A percentile compares a stretch with the other conserved stretches of the same genome.
Evolutionary conservation across 35 echinoderm and acorn worm species (phyloP).

Genomic region (Apostichopus japonicus): DNA sequence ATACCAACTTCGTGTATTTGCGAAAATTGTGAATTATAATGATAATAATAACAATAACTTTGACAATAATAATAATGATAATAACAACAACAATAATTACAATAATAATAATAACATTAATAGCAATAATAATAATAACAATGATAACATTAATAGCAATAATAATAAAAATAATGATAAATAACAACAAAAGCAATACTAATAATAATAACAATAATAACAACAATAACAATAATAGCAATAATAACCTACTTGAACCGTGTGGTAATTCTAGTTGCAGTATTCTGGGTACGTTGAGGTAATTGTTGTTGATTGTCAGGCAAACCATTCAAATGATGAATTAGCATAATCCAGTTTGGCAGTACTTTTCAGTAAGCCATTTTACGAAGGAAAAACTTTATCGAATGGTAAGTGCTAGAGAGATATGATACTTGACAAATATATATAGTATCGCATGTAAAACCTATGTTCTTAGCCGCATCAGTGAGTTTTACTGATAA

Average conservation of each 20-base stretch:
- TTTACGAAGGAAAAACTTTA: conserved; percentile 4
- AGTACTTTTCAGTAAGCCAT: not conserved
- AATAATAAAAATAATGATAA: too few relatives aligned
- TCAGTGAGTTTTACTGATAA: not conserved
- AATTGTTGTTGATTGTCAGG: not conserved
- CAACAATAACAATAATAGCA: too few relatives aligned
- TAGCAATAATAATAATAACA: too few relatives aligned
- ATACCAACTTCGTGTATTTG: too few relatives aligned
- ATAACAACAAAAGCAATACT: too few relatives aligned
- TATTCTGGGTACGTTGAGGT: not conserved
- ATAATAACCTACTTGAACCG: not conserved
- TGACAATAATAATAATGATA: too few relatives aligned
- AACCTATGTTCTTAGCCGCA: not conserved
- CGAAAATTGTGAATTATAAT: too few relatives aligned
- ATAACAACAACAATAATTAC: too few relatives aligned
- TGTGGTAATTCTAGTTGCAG: not conserved
- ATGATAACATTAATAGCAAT: too few relatives aligned
- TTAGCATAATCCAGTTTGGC: conserved; percentile 10
- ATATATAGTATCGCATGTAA: not conserved
- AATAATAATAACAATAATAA: too few relatives aligned
- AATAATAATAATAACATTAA: too few relatives aligned
- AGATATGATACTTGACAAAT: not conserved
- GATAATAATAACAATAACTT: too few relatives aligned
- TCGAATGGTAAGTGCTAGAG: not conserved
- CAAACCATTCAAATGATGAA: not conserved